Evolutionary conservation across 2,888 invertebrate genomes (phyloP).

Genomic region (Chaetoderma sp.): DNA sequence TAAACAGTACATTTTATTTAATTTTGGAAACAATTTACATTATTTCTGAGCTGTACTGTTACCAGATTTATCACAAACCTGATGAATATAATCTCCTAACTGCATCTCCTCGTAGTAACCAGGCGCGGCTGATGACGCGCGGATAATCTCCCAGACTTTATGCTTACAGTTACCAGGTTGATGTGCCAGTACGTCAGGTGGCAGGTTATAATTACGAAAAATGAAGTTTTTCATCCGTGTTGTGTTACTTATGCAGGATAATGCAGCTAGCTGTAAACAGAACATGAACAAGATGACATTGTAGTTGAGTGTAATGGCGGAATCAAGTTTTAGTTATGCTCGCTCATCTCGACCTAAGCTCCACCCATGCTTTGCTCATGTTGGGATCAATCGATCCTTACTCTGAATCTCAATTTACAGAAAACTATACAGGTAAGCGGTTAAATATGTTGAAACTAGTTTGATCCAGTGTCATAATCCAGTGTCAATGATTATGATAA

Average conservation of each 20-base stretch:
- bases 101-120: conserved; percentile 83
- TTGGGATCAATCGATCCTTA: too few species aligned
- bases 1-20: too few species aligned
- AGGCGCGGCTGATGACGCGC: conserved; percentile 92
- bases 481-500: too few species aligned
- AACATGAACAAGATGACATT: too few species aligned
- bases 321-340: too few species aligned
- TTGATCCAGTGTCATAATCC: too few species aligned
- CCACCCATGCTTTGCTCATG: too few species aligned
- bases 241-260: conserved; percentile 59
- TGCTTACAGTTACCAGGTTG: conserved; percentile 80
- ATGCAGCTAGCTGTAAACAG: conserved; percentile 47
- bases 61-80: conserved; percentile 40
- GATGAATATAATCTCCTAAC: conserved; percentile 56
- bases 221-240: conserved; percentile 69
- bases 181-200: conserved; percentile 71
- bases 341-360: too few species aligned
- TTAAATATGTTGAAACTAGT: too few species aligned
- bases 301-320: not conserved
- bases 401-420: too few species aligned
- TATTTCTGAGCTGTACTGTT: not conserved
- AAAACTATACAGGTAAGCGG: too few species aligned
- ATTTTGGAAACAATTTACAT: too few species aligned
- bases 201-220: conserved; percentile 85
- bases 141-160: conserved; percentile 84